A percentile compares a stretch with the other conserved stretches of the same genome.
These are phyloP conservation scores for Octodon degus DNA, from an alignment of 2,113 vertebrate genomes.

Conservation along the genomic window DNA sequence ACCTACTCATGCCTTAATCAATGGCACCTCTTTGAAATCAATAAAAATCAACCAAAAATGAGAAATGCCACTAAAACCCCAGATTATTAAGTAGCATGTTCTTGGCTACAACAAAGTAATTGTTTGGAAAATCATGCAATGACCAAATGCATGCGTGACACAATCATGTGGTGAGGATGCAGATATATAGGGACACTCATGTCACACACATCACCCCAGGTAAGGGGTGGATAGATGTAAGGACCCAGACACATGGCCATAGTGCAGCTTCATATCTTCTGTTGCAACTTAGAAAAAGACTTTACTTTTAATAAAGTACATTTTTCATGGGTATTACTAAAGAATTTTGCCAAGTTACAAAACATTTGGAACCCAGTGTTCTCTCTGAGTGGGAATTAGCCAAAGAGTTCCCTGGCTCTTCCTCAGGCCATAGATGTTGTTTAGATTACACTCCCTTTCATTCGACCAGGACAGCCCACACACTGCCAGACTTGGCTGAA, in stretches of 20 bases:
- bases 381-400: background rate
- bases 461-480: rapidly evolving
- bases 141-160: background rate
- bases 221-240: background rate
- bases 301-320: background rate
- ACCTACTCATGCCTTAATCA: background rate
- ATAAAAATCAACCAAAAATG: background rate
- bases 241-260: background rate
- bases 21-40: background rate
- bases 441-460: rapidly evolving
- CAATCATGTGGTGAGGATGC: too few species aligned
- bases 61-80: background rate
- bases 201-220: background rate
- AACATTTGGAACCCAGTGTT: background rate
- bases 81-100: background rate
- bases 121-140: background rate
- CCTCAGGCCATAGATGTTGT: rapidly evolving
- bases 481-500: background rate
- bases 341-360: background rate
- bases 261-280: background rate
- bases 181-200: rapidly evolving
- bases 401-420: background rate
- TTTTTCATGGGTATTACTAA: background rate
- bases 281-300: background rate
- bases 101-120: background rate